A percentile compares a stretch with the other conserved stretches of the same genome.
Conservation (phyloP, 2,888 invertebrate genomes). For the Caenorhabditis sp. region DNA sequence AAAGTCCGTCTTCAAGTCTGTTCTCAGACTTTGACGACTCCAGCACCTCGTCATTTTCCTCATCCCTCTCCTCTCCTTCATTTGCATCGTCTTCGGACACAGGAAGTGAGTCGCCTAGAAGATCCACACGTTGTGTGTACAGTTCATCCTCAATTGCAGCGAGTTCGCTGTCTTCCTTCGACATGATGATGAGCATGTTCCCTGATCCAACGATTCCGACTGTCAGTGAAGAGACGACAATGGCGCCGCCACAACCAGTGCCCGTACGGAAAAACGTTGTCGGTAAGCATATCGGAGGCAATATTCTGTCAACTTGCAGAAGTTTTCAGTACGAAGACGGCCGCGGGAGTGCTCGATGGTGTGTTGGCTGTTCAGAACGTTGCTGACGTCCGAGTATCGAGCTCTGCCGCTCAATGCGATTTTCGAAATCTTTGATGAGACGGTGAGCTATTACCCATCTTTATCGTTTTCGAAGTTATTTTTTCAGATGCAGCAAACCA, state of each 20-base stretch:
- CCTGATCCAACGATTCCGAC: slow-evolving; percentile 53
- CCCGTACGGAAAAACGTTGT: slow-evolving; percentile 61
- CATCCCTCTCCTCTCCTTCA: slow-evolving; percentile 59
- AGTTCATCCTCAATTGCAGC: slow-evolving; percentile 56
- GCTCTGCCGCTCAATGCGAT: slow-evolving; percentile 73
- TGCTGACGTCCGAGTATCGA: slow-evolving; percentile 74
- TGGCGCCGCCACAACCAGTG: slow-evolving; percentile 13
- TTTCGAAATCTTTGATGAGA: slow-evolving; percentile 73
- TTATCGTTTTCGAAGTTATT: background rate
- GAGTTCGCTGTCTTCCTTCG: slow-evolving; percentile 64
- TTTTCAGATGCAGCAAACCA: slow-evolving; percentile 68
- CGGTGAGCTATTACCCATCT: slow-evolving; percentile 44
- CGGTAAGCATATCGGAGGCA: slow-evolving; percentile 41
- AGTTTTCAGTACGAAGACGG: slow-evolving; percentile 69
- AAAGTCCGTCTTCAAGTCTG: slow-evolving; percentile 60
- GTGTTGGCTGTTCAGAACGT: slow-evolving; percentile 74
- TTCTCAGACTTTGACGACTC: slow-evolving; percentile 66
- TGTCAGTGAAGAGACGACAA: slow-evolving; percentile 34
- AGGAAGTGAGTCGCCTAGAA: slow-evolving; percentile 61
- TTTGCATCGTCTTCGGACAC: slow-evolving; percentile 50
- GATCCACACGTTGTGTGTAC: slow-evolving; percentile 56
- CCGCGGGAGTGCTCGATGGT: slow-evolving; percentile 74
- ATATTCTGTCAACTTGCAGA: slow-evolving; percentile 36
- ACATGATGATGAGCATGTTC: slow-evolving; percentile 68
- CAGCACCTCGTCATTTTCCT: slow-evolving; percentile 55